Percentiles rank a stretch among this genome's conserved stretches.
phyloP scores from a whole-genome alignment of 2,797 vertebrate species.

The Ctenosaura bakeri region DNA sequence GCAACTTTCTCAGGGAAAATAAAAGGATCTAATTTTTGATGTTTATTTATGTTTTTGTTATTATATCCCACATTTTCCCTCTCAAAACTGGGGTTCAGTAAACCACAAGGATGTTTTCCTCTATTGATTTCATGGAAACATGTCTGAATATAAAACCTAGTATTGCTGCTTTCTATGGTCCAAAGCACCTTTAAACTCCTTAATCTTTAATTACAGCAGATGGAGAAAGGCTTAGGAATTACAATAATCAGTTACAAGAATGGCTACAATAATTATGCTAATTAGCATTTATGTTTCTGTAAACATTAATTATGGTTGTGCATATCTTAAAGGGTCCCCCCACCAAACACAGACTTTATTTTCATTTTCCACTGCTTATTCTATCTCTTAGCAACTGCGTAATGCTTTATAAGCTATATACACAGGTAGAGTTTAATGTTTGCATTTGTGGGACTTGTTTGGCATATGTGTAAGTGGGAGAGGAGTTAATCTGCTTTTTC shows the following conservation, averaged over 20 bases:
- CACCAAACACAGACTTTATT: background rate
- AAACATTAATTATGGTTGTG: conserved; percentile 49
- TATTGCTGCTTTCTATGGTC: conserved; percentile 22
- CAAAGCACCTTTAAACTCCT: conserved; percentile 47
- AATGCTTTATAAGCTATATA: conserved; percentile 1
- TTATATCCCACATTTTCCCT: too few relatives aligned
- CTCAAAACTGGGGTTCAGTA: too few relatives aligned
- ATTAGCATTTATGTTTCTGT: conserved; percentile 62
- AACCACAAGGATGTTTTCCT: background rate
- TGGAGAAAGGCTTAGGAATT: conserved; percentile 43
- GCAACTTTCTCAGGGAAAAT: background rate
- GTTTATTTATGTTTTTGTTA: too few relatives aligned
- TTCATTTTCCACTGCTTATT: conserved; percentile 20
- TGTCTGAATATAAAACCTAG: background rate
- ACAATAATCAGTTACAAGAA: conserved; percentile 44
- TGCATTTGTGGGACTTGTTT: background rate
- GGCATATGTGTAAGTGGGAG: background rate
- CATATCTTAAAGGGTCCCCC: conserved; percentile 41
- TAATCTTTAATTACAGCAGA: conserved; percentile 49
- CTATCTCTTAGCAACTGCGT: background rate
- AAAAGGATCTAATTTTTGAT: background rate
- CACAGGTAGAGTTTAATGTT: background rate
- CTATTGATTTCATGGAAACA: background rate
- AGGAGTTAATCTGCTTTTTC: background rate
- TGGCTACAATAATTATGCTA: conserved; percentile 58